A percentile compares a stretch with the other conserved stretches of the same genome.
Conservation (phyloP, 2,113 vertebrate species). For the Pterocles burchelli region DNA sequence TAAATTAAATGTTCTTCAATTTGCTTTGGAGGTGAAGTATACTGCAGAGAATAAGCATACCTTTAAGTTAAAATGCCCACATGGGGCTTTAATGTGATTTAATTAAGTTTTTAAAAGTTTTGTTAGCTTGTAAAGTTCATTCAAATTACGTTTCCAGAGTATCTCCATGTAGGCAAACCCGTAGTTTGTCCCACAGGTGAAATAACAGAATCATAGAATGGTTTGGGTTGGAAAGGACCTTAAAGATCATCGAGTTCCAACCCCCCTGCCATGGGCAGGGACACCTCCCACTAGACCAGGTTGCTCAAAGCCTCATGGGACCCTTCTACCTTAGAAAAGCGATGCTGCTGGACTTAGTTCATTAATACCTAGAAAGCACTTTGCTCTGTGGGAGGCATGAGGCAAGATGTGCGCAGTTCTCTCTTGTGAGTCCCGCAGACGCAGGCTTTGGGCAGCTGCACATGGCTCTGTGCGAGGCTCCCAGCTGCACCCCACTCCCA, state of each 20-base stretch:
- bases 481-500: not conserved
- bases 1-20: not conserved
- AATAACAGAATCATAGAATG: not conserved
- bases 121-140: not conserved
- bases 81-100: not conserved
- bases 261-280: too few relatives aligned
- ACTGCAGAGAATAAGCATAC: not conserved
- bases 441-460: not conserved
- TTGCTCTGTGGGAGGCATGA: not conserved
- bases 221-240: too few relatives aligned
- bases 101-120: not conserved
- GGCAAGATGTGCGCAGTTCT: rapidly evolving
- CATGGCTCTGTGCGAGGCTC: not conserved
- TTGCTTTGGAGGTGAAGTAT: not conserved
- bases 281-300: too few relatives aligned
- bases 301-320: not conserved
- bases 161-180: not conserved
- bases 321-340: not conserved
- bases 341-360: not conserved
- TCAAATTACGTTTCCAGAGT: not conserved
- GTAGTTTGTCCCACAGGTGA: not conserved
- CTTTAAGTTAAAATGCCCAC: not conserved
- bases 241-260: too few relatives aligned
- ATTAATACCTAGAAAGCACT: not conserved
- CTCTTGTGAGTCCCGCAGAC: not conserved